These are phyloP conservation scores for Lathronympha strigana DNA, from an alignment of 2,888 invertebrate species.

Conservation along the genomic window DNA sequence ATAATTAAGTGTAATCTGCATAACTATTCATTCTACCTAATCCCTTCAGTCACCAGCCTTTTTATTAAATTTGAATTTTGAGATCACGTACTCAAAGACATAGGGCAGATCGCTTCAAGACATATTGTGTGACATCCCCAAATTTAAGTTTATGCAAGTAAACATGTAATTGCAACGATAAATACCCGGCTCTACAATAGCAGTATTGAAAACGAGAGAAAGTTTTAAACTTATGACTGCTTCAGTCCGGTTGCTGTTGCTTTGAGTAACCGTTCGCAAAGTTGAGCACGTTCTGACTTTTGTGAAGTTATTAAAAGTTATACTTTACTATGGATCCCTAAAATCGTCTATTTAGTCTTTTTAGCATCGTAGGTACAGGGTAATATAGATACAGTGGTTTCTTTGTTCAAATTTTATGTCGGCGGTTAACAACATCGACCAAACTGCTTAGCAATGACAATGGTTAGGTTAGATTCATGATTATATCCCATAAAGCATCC, in stretches of 20 bases:
- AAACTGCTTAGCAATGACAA: no score
- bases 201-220: slow-evolving; percentile 34
- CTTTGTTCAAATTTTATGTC: not conserved
- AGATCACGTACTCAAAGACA: no score
- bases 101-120: no score
- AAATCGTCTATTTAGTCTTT: slow-evolving; percentile 18
- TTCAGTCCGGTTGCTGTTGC: slow-evolving; percentile 27
- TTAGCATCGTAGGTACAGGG: no score
- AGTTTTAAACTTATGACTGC: slow-evolving; percentile 39
- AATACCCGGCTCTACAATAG: slow-evolving; percentile 25
- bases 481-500: not conserved
- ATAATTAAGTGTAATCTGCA: not conserved
- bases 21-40: not conserved
- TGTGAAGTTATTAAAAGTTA: slow-evolving; percentile 40
- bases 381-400: slow-evolving; percentile 7
- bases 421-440: no score
- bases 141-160: slow-evolving; percentile 3
- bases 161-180: slow-evolving; percentile 26
- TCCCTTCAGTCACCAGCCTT: no score
- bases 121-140: not conserved
- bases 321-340: slow-evolving; percentile 22
- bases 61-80: no score
- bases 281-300: slow-evolving; percentile 34
- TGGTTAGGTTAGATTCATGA: no score
- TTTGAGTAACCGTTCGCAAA: slow-evolving; percentile 29